phyloP scores from a whole-genome alignment of 2,113 vertebrate genomes.

The Lipotes vexillifer region DNA sequence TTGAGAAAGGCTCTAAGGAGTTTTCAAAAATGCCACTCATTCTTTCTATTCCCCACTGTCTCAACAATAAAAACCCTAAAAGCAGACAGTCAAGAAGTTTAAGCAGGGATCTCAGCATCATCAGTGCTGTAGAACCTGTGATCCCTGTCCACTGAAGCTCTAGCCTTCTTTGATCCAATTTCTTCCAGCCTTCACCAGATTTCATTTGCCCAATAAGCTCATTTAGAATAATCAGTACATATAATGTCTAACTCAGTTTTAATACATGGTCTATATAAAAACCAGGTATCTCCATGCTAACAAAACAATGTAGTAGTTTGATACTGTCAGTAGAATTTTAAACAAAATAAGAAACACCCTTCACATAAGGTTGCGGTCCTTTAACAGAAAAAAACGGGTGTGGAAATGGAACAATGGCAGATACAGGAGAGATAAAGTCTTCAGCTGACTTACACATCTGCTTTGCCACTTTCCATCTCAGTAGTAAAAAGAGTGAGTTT shows the following conservation, averaged over 20 bases:
- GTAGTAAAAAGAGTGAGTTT: not conserved
- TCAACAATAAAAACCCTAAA: not conserved
- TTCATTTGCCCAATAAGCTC: not conserved
- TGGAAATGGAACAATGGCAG: not conserved
- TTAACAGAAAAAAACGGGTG: not conserved
- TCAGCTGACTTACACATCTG: not conserved
- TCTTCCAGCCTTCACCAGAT: not conserved
- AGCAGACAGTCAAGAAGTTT: not conserved
- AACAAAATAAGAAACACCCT: not conserved
- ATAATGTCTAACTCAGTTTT: not conserved
- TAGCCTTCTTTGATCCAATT: not conserved
- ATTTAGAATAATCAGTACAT: not conserved
- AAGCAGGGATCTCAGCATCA: not conserved
- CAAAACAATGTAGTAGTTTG: not conserved
- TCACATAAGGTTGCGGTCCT: not conserved
- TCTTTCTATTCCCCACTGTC: not conserved
- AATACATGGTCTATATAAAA: not conserved
- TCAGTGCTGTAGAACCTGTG: not conserved
- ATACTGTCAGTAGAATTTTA: not conserved
- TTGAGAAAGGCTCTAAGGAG: not conserved
- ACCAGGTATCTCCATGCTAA: not conserved
- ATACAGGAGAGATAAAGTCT: not conserved
- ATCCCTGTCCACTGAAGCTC: not conserved
- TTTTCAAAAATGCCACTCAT: not conserved
- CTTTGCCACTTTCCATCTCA: not conserved